Evolutionary conservation across 2,797 vertebrate species (phyloP).

Genomic region (Pangasius djambal): DNA sequence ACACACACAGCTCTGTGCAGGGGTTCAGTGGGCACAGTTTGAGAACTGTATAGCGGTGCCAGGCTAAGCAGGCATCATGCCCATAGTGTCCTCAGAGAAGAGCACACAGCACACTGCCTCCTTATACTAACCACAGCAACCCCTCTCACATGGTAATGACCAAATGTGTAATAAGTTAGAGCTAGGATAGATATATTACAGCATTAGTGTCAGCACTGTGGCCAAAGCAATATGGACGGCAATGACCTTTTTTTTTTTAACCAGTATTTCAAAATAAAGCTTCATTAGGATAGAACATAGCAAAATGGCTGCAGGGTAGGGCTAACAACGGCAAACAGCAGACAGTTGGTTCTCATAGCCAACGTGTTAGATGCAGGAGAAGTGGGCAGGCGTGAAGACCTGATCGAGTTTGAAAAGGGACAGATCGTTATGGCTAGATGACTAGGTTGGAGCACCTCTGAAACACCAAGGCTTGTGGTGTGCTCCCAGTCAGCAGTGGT

Average conservation of each 20-base stretch:
- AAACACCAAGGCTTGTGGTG: background rate
- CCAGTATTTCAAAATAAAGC: background rate
- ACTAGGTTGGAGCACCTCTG: background rate
- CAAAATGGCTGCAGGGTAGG: background rate
- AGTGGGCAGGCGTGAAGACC: background rate
- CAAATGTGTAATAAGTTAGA: slow-evolving; percentile 20
- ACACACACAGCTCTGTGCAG: slow-evolving; percentile 23
- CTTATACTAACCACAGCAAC: slow-evolving; percentile 21
- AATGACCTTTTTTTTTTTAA: background rate
- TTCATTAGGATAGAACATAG: background rate
- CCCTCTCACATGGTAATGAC: background rate
- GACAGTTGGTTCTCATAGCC: background rate
- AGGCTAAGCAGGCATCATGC: slow-evolving; percentile 22
- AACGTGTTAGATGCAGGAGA: background rate
- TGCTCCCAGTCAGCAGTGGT: background rate
- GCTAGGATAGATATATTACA: slow-evolving; percentile 15
- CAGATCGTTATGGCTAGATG: background rate
- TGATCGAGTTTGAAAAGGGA: background rate
- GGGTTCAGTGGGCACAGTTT: slow-evolving; percentile 22
- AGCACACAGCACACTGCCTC: slow-evolving; percentile 33
- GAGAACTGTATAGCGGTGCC: slow-evolving; percentile 19
- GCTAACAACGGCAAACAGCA: background rate
- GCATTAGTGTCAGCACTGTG: slow-evolving; percentile 39
- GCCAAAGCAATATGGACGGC: background rate
- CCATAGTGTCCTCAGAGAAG: slow-evolving; percentile 28